Percentiles rank a stretch among this genome's conserved stretches.
phyloP scores from a whole-genome alignment of 2,888 invertebrate species.

The Ephialtes manifestator region DNA sequence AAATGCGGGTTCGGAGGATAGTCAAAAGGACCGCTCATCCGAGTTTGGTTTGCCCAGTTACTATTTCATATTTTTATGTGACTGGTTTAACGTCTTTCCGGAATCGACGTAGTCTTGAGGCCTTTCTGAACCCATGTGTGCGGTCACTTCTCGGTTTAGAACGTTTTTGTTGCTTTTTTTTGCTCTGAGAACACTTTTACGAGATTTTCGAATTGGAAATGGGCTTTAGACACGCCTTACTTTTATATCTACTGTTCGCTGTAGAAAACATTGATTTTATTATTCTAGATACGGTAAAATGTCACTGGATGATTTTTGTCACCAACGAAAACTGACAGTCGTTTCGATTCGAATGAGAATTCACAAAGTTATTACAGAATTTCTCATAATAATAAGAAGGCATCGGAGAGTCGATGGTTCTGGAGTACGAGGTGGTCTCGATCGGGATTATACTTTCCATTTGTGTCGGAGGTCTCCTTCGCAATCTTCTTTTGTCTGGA shows the following conservation, averaged over 20 bases:
- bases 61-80: constrained; percentile 79
- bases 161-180: constrained; percentile 27
- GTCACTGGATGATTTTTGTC: background rate
- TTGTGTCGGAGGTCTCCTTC: constrained; percentile 68
- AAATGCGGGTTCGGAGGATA: constrained; percentile 47
- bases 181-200: background rate
- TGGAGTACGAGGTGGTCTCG: constrained; percentile 1
- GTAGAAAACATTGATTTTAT: background rate
- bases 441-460: constrained; percentile 73
- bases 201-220: background rate
- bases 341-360: background rate
- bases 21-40: constrained; percentile 69
- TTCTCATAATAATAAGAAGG: background rate
- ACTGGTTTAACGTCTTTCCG: constrained; percentile 75
- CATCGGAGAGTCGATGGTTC: background rate
- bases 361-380: constrained; percentile 3
- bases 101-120: constrained; percentile 64
- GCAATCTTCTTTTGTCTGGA: constrained; percentile 73
- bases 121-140: constrained; percentile 51
- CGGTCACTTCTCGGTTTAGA: constrained; percentile 57
- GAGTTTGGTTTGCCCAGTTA: constrained; percentile 59
- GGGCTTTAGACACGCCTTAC: background rate
- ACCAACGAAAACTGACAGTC: background rate
- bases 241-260: background rate
- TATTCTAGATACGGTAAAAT: background rate